phyloP scores from a whole-genome alignment of 1,140 invertebrate genomes.

The Drosophila sp. region DNA sequence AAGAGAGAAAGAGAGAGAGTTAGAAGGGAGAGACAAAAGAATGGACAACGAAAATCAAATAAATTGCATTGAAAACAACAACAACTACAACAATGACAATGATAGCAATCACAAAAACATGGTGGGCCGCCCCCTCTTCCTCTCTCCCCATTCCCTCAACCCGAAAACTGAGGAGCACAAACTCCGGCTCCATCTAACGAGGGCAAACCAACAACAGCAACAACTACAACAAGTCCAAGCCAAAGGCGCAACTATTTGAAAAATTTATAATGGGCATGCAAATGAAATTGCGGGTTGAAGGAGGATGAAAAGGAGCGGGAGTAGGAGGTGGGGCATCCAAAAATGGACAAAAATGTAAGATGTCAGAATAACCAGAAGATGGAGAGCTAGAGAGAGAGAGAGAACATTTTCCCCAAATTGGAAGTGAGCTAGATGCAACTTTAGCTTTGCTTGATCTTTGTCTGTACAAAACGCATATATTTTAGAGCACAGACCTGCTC shows the following conservation, averaged over 20 bases:
- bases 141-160: background rate
- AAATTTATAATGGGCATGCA: conserved; percentile 73
- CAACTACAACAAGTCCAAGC: conserved; percentile 5
- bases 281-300: conserved; percentile 40
- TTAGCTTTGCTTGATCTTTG: conserved; percentile 5
- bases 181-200: conserved; percentile 7
- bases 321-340: conserved; percentile 21
- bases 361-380: conserved; percentile 9
- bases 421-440: conserved; percentile 43
- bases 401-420: conserved; percentile 54
- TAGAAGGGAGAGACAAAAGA: conserved; percentile 39
- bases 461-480: conserved; percentile 60
- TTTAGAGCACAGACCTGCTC: conserved; percentile 54
- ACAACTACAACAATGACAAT: conserved; percentile 54
- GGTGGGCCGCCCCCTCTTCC: conserved; percentile 42
- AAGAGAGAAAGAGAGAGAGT: conserved; percentile 21
- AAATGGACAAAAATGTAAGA: conserved; percentile 50
- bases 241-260: conserved; percentile 65
- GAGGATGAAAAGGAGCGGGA: background rate
- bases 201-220: conserved; percentile 34
- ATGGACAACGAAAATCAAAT: conserved; percentile 80
- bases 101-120: conserved; percentile 74
- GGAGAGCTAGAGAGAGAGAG: background rate
- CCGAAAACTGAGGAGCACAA: background rate
- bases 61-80: conserved; percentile 71